Conservation (phyloP, 2,888 invertebrate genomes). For the Cerastoderma edule region DNA sequence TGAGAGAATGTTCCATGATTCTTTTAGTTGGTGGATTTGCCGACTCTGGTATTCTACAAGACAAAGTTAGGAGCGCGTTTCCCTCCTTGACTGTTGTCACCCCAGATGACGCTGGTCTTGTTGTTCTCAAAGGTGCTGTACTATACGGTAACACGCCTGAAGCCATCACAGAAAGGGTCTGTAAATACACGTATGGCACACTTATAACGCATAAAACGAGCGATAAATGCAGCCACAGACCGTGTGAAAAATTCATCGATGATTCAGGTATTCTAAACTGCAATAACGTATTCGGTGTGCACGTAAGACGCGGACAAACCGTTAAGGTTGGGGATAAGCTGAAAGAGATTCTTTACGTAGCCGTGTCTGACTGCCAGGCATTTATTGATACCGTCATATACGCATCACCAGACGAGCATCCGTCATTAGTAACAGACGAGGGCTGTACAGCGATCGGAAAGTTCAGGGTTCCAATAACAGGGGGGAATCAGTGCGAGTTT, state of each 20-base stretch:
- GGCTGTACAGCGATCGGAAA: neutral
- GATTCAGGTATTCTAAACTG: neutral
- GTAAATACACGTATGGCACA: constrained; percentile 11
- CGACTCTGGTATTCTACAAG: constrained; percentile 2
- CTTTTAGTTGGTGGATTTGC: constrained; percentile 9
- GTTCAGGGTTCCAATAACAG: neutral
- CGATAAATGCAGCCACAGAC: neutral
- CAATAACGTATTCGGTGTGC: neutral
- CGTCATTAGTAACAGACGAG: neutral
- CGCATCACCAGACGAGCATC: neutral
- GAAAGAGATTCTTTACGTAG: too few relatives aligned
- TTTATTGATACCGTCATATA: too few relatives aligned
- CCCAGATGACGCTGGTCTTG: constrained; percentile 1
- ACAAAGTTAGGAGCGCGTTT: neutral
- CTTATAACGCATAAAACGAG: neutral
- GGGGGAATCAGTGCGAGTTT: neutral
- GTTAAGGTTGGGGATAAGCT: neutral
- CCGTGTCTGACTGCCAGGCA: too few relatives aligned
- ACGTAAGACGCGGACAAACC: neutral
- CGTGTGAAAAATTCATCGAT: neutral
- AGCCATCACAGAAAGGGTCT: neutral
- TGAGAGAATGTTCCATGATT: neutral
- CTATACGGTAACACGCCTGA: neutral
- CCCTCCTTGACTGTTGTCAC: neutral
- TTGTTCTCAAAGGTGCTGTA: constrained; percentile 10